These are phyloP conservation scores for Ammospiza caudacuta DNA, from an alignment of 2,113 vertebrate species.

Conservation along the genomic window DNA sequence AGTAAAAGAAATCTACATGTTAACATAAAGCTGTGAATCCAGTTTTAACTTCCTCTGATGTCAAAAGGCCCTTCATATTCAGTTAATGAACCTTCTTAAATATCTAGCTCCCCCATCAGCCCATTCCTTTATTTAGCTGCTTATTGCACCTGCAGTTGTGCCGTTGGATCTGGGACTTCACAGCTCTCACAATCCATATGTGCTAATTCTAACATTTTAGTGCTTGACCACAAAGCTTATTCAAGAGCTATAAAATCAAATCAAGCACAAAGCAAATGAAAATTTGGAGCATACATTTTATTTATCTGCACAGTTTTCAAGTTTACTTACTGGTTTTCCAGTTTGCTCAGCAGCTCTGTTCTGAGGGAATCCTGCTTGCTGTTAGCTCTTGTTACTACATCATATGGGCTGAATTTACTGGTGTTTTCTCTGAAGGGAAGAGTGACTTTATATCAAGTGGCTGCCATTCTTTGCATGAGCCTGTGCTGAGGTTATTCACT, in stretches of 20 bases:
- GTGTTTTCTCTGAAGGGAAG: neutral
- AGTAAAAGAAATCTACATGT: neutral
- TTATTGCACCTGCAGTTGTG: neutral
- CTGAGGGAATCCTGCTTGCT: neutral
- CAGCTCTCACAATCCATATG: accelerated
- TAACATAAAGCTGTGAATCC: neutral
- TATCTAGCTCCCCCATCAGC: neutral
- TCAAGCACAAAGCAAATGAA: neutral
- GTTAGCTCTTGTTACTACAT: neutral
- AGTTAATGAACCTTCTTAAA: neutral
- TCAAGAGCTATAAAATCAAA: neutral
- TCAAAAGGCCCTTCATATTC: neutral
- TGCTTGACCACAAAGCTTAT: neutral
- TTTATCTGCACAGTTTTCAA: neutral
- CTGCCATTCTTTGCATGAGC: neutral
- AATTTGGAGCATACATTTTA: neutral
- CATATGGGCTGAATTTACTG: neutral
- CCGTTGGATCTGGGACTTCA: neutral
- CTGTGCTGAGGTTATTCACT: neutral
- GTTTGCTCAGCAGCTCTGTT: neutral
- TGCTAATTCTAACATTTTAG: neutral
- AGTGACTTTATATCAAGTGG: neutral
- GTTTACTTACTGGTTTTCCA: neutral
- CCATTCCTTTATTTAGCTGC: neutral
- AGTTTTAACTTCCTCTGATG: neutral